Conservation (phyloP, 37 sponge, comb jelly and placozoan species). For the Bolinopsis microptera region DNA sequence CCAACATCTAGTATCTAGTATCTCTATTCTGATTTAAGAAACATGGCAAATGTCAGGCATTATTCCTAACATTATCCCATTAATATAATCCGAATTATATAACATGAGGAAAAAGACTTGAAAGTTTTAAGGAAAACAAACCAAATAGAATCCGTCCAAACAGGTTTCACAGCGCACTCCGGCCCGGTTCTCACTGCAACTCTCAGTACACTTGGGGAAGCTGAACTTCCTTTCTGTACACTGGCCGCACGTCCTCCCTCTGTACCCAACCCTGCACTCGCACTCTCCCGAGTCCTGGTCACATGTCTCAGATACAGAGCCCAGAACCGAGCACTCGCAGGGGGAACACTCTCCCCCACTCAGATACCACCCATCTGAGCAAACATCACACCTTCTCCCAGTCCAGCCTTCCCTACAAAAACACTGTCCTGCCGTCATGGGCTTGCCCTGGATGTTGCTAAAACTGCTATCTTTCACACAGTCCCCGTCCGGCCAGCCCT, state of each 20-base stretch:
- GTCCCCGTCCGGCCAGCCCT: constrained; percentile 49
- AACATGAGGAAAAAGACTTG: too few species aligned
- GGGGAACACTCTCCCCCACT: not conserved
- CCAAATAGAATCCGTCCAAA: not conserved
- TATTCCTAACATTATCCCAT: too few species aligned
- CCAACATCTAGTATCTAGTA: too few species aligned
- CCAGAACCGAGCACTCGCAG: not conserved
- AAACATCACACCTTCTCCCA: not conserved
- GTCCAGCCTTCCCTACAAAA: constrained; percentile 36
- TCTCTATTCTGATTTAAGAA: too few species aligned
- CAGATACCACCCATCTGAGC: constrained; percentile 13
- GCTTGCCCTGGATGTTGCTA: constrained; percentile 20
- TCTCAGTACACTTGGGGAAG: constrained; percentile 32
- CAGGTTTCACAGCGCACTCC: constrained; percentile 43
- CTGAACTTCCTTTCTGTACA: not conserved
- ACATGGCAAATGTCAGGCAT: too few species aligned
- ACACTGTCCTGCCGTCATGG: constrained; percentile 10
- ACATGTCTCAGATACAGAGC: not conserved
- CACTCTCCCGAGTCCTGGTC: not conserved
- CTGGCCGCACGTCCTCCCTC: not conserved
- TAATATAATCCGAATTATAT: too few species aligned
- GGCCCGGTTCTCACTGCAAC: not conserved
- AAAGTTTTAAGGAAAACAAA: too few species aligned
- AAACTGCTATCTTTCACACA: constrained; percentile 48
- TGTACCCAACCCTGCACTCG: constrained; percentile 24